Evolutionary conservation across 2,888 invertebrate genomes (phyloP).

Genomic region (Drosophila hamatofila): DNA sequence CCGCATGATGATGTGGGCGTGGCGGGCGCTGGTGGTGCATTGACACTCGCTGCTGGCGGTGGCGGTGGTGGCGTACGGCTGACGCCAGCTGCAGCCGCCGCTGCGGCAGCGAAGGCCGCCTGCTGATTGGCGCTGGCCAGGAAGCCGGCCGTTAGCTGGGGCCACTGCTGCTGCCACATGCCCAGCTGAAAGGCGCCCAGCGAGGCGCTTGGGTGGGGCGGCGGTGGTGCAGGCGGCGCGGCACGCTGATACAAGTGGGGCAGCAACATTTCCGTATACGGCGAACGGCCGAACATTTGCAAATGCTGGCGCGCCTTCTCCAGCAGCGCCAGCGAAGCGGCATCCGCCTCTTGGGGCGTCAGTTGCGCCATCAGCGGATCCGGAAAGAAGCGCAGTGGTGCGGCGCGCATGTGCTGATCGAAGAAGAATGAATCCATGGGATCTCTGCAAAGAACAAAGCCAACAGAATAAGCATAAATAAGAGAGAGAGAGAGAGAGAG

Average conservation of each 20-base stretch:
- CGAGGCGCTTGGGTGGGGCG: slow-evolving; percentile 68
- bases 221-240: slow-evolving; percentile 69
- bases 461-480: neutral
- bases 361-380: slow-evolving; percentile 85
- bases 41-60: slow-evolving; percentile 46
- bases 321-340: slow-evolving; percentile 84
- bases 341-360: slow-evolving; percentile 85
- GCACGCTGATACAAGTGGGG: slow-evolving; percentile 85
- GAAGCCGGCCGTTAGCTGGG: slow-evolving; percentile 85
- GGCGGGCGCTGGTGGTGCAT: slow-evolving; percentile 74
- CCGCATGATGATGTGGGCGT: slow-evolving; percentile 85
- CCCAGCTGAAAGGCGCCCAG: slow-evolving; percentile 85
- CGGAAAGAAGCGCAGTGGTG: slow-evolving; percentile 85
- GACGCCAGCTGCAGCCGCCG: slow-evolving; percentile 77
- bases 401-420: slow-evolving; percentile 85
- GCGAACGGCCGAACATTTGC: slow-evolving; percentile 85
- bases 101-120: slow-evolving; percentile 81
- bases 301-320: slow-evolving; percentile 85
- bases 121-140: slow-evolving; percentile 84
- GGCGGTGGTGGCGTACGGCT: slow-evolving; percentile 79
- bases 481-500: slow-evolving; percentile 6
- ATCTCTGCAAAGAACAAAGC: slow-evolving; percentile 73
- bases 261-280: slow-evolving; percentile 85
- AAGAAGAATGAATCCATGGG: slow-evolving; percentile 85
- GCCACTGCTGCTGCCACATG: slow-evolving; percentile 86